Evolutionary conservation across 2,113 vertebrate species (phyloP).

Genomic region (Centropristis striata): DNA sequence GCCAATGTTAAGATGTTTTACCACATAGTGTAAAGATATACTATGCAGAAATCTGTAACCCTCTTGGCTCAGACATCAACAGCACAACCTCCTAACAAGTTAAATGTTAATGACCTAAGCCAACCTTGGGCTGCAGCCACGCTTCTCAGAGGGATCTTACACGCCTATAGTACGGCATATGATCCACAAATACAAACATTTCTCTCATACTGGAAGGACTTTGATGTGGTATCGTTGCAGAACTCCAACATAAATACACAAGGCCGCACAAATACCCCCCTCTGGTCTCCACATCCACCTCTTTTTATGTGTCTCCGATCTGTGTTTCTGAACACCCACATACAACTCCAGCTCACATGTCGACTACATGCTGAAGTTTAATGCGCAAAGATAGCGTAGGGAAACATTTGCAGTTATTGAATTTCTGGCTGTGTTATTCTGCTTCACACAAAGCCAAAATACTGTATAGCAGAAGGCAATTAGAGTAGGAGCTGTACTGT

Average conservation of each 20-base stretch:
- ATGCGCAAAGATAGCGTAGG: slow-evolving; percentile 9
- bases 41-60: slow-evolving; percentile 15
- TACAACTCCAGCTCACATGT: not conserved
- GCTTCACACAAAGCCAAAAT: slow-evolving; percentile 42
- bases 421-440: slow-evolving; percentile 21
- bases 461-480: slow-evolving; percentile 59
- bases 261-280: not conserved
- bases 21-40: no score
- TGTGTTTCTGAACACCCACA: slow-evolving; percentile 1
- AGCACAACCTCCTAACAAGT: slow-evolving; percentile 5
- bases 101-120: slow-evolving; percentile 31
- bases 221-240: slow-evolving; percentile 5
- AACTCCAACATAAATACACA: slow-evolving; percentile 11
- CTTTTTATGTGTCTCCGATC: slow-evolving; percentile 3
- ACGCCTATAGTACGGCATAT: not conserved
- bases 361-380: not conserved
- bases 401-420: slow-evolving; percentile 30
- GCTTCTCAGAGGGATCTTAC: not conserved
- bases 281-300: slow-evolving; percentile 7
- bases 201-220: slow-evolving; percentile 8
- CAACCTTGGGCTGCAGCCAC: slow-evolving; percentile 6
- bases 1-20: no score
- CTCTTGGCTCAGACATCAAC: not conserved
- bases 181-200: slow-evolving; percentile 9
- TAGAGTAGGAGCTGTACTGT: slow-evolving; percentile 63